Conservation (phyloP, 2,113 vertebrate species). For the Pachyramphus minor region DNA sequence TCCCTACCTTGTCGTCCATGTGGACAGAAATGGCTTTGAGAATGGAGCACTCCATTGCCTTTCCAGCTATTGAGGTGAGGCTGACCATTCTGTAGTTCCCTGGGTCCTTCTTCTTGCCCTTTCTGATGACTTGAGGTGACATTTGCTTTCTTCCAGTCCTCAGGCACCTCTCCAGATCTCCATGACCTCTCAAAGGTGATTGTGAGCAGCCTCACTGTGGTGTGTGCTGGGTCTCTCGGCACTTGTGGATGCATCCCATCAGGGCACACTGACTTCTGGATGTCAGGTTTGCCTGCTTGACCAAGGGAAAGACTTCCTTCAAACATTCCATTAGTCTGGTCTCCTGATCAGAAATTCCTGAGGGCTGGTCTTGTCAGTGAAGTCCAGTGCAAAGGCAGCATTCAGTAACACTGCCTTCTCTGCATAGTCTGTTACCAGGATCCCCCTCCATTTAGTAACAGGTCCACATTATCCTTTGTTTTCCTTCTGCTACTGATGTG, state of each 20-base stretch:
- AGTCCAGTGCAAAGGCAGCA: not conserved
- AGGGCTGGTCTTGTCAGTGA: not conserved
- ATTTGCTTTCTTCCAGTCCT: not conserved
- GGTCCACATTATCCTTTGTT: not conserved
- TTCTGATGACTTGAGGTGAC: not conserved
- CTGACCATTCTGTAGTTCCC: not conserved
- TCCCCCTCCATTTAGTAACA: not conserved
- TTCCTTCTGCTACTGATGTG: not conserved
- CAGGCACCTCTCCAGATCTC: not conserved
- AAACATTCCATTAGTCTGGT: not conserved
- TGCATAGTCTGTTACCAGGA: not conserved
- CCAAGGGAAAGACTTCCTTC: not conserved
- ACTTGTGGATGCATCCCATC: not conserved
- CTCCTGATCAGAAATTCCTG: not conserved
- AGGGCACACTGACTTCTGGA: not conserved
- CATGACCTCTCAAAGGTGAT: not conserved
- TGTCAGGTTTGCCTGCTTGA: not conserved
- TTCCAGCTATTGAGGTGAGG: not conserved
- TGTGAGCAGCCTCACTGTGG: not conserved
- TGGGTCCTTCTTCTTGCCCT: not conserved
- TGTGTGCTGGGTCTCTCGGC: not conserved
- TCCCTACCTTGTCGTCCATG: not conserved
- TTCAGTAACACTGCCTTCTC: not conserved
- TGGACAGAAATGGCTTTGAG: not conserved
- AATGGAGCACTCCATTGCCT: rapidly evolving